Evolutionary conservation across 2,797 vertebrate species (phyloP), one percentile per base, ranked within the genome.

Genomic region (Carcharodon carcharias): DNA sequence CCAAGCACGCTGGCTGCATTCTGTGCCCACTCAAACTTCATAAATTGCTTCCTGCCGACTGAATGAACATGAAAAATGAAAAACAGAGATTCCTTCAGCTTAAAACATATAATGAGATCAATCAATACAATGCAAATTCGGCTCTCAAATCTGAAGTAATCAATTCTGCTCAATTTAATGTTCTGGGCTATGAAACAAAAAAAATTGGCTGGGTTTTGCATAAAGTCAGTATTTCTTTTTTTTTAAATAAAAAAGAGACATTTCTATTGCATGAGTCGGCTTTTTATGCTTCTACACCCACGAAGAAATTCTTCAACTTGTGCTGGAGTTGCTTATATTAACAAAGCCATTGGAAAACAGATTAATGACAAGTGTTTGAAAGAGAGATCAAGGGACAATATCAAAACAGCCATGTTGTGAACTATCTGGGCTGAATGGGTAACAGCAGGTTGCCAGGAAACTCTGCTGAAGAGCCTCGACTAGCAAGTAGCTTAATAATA

Each of bases 21-120:
- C 97, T 98, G 98, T 0, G 99, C 99, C 6, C 98, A 98, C 97
- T 99, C 98, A 0, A 99, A 99, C 65, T 96, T 98, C 98, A 99
- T 98, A 96, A 99, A 99, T 97, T 99, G 99, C 96, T 98, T 99
- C 97, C 99, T 98, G 96, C 99, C 99, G 1, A 99, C 99, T 99
- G 98, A 89, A 96, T 45, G 54, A 91, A 56, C 8, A 35, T 61
- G 40, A 69, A 71, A 35, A 73, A 56, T 73, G 12, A 50, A 56
- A 50, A 77, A 67, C 63, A 67, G 61, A 93, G 7, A 67, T 7
- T 11, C 23, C 11, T 93, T 93, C 61, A 93, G 35, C 18, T 93
- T 45, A 23, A 5, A 23, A 5, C 14, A 18, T 12, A 63, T 61
- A 63, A 93, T 23, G 4, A 18, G 63, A 18, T 40, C 16, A n/a